Evolutionary conservation across 2,888 invertebrate genomes (phyloP).

Genomic region (Torymus auratus): DNA sequence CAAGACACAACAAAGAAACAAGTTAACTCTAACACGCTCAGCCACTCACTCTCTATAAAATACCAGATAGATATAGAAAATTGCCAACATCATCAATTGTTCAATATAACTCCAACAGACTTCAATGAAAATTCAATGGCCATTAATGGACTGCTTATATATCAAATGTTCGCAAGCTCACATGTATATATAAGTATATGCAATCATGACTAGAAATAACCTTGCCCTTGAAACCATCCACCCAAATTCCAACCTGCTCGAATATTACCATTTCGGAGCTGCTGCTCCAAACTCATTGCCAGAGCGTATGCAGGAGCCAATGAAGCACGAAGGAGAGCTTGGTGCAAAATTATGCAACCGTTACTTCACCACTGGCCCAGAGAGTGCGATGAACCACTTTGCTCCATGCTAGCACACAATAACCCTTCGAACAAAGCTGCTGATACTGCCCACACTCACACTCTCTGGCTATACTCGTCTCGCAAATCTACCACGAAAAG

Average conservation of each 20-base stretch:
- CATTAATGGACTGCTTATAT: too few relatives aligned
- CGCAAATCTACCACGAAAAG: neutral
- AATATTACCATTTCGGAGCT: constrained; percentile 48
- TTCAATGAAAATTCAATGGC: neutral
- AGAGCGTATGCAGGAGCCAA: neutral
- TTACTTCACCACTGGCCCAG: constrained; percentile 13
- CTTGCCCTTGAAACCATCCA: constrained; percentile 1
- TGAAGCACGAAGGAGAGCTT: constrained; percentile 35
- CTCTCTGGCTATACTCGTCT: too few relatives aligned
- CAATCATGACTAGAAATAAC: neutral
- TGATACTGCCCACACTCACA: too few relatives aligned
- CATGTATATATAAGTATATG: too few relatives aligned
- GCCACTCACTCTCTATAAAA: too few relatives aligned
- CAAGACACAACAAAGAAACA: constrained; percentile 23
- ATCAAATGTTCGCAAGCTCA: too few relatives aligned
- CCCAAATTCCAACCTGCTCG: too few relatives aligned
- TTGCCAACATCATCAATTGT: too few relatives aligned
- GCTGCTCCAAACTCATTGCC: constrained; percentile 8
- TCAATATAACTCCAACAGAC: neutral
- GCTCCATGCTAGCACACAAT: neutral
- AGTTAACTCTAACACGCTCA: neutral
- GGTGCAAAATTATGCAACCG: constrained; percentile 53
- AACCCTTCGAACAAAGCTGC: constrained; percentile 19
- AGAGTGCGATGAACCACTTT: constrained; percentile 35
- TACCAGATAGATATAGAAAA: neutral